These are phyloP conservation scores for Tribolium castaneum DNA, from an alignment of 1,140 invertebrate genomes.

Conservation along the genomic window DNA sequence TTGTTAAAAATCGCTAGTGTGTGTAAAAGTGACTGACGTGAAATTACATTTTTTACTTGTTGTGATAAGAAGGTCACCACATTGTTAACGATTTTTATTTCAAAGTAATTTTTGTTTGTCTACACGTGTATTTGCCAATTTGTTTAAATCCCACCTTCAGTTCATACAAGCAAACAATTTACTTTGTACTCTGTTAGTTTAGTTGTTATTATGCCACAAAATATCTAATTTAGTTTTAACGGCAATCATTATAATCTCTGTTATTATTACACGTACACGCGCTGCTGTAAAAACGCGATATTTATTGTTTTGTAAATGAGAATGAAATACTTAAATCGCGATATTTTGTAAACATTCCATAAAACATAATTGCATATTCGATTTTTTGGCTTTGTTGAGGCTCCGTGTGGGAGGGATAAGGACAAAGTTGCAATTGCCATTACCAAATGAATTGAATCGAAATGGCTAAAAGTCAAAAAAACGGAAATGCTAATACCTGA, in stretches of 20 bases:
- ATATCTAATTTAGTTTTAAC: too few relatives aligned
- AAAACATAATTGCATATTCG: background rate
- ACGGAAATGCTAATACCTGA: background rate
- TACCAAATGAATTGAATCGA: background rate
- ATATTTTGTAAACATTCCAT: background rate
- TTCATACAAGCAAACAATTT: background rate
- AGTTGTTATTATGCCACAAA: too few relatives aligned
- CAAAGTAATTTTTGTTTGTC: background rate
- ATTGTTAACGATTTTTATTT: background rate
- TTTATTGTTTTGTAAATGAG: background rate
- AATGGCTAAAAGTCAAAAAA: background rate
- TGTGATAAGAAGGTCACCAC: background rate
- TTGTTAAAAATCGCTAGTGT: background rate
- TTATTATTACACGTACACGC: background rate
- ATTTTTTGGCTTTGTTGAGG: background rate
- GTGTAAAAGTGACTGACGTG: background rate
- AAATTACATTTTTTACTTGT: background rate
- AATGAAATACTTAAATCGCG: too few relatives aligned
- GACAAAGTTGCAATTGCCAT: background rate
- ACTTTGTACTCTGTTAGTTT: background rate
- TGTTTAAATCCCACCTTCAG: background rate
- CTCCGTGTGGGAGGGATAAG: background rate
- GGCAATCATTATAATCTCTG: background rate
- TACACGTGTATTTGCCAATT: background rate
- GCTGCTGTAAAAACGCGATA: background rate